Base-by-base conservation (phyloP, 2,113 vertebrate genomes). In the Conger conger region DNA sequence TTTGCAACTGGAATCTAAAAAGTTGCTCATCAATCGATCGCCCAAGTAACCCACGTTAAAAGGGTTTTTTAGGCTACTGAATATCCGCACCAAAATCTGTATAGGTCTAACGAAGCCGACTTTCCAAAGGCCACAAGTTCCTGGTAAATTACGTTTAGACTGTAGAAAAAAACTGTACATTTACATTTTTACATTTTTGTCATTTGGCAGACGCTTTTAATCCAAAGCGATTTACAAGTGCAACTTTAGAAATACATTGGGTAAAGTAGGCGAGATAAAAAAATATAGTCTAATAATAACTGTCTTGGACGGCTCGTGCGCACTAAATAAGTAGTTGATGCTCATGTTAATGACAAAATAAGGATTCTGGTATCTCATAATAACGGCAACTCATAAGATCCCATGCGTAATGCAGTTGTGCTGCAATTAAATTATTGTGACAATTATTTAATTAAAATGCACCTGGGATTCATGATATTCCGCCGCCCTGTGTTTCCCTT, bases 401-500 rank as follows among this genome's bases (percentile, higher is more conserved):
- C 33, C 35, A 36, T 18, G 8, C 16, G 35, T 11, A 60, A 60
- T 79, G 54, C 50, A 20, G 77, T 18, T 30, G 40, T 53, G 40
- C 82, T 50, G 30, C 42, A n/a, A 37, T 11, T 15, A 18, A 30
- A 53, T 78, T 84, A 37, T 30, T 27, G n/a, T 53, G 15, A 76
- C 30, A 20, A 8, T 33, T 33, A n/a, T 76, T 68, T n/a, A 45
- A 76, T 79, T 57, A 18, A 78, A 35, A 79, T 83, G 15, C 42
- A 54, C 45, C 16, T 38, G 42, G n/a, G 76, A 35, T 57, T 79
- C 37, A 35, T n/a, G 17, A 54, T n/a, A 50, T 50, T 38, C 16
- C 18, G 6, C 18, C 1, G 53, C 53, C 20, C 35, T 30, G 13
- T 63, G 79, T 79, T 92, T 82, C 88, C 83, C 87, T 89, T 91